Base-by-base conservation (phyloP, 2,797 vertebrate genomes). In the Acipenser ruthenus region DNA sequence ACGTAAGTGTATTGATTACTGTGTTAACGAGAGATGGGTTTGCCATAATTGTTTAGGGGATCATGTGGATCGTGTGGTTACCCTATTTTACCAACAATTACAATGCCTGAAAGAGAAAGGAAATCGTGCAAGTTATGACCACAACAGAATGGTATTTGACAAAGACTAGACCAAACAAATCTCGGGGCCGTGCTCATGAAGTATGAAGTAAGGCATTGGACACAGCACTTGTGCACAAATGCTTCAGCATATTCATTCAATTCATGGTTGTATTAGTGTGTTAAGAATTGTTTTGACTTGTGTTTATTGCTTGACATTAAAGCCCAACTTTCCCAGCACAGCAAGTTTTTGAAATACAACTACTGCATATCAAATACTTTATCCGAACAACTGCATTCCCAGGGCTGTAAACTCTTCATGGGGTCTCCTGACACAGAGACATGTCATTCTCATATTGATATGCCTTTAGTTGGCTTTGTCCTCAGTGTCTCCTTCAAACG, bases 391-490 rank as follows among this genome's bases (percentile, higher is more conserved):
- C 23, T 62, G 9, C n/a, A n/a, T 18, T 13, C 60, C 15, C 60
- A 3, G 37, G 23, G 52, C n/a, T n/a, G 18, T 6, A 62, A 37
- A 37, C 47, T 23, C 11, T n/a, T 62, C 6, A 62, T 18, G 60
- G 60, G 60, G 60, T 62, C 4, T 62, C 11, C 11, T 62, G 60
- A 37, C 60, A 62, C 67, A 66, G 23, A 60, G 18, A 0, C 0
- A 23, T 47, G 59, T 49, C 0, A 65, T 0, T 59, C 49, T 69
- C 0, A 0, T 12, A 65, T 7, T 0, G 56, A 60, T 71, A 0
- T 0, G 10, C 65, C 10, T 65, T 6, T 0, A 0, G 0, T 65
- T 12, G 18, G 3, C 47, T 62, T 62, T 62, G 60, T 62, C 60
- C 60, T 62, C 18, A 23, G 9, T 23, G 18, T 48, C 3, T 52